Evolutionary conservation across 2,888 invertebrate species (phyloP).

Genomic region (Cabera pusaria): DNA sequence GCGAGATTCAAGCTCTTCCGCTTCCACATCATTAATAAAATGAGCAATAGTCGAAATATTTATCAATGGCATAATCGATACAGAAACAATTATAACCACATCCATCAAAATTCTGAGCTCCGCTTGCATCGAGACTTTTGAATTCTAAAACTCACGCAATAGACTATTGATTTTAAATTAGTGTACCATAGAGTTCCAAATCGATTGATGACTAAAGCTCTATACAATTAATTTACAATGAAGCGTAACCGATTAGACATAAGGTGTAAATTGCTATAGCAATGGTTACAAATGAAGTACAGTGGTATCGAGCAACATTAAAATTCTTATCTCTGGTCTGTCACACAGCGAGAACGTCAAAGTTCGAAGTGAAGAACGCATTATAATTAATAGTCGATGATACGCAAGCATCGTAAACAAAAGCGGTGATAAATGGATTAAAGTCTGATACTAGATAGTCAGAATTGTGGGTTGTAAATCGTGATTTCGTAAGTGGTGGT

Average conservation of each 20-base stretch:
- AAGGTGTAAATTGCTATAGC: slow-evolving; percentile 46
- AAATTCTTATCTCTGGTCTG: slow-evolving; percentile 82
- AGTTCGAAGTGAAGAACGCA: slow-evolving; percentile 81
- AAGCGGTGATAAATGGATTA: slow-evolving; percentile 83
- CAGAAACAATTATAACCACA: slow-evolving; percentile 83
- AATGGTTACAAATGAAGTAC: slow-evolving; percentile 46
- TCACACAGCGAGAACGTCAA: slow-evolving; percentile 82
- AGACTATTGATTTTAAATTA: slow-evolving; percentile 19
- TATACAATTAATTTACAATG: slow-evolving; percentile 21
- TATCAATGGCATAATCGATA: slow-evolving; percentile 84
- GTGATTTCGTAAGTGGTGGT: slow-evolving; percentile 73
- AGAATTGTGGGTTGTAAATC: slow-evolving; percentile 75
- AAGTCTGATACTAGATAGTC: slow-evolving; percentile 76
- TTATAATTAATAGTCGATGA: slow-evolving; percentile 83
- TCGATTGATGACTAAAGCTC: slow-evolving; percentile 28
- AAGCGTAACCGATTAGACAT: slow-evolving; percentile 30
- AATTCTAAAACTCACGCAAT: slow-evolving; percentile 36
- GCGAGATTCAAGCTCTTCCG: slow-evolving; percentile 74
- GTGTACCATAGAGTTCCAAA: slow-evolving; percentile 48
- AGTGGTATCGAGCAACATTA: slow-evolving; percentile 75
- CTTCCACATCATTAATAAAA: slow-evolving; percentile 82
- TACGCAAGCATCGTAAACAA: slow-evolving; percentile 82
- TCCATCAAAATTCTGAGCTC: slow-evolving; percentile 80
- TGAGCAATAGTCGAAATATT: slow-evolving; percentile 82
- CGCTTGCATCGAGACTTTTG: slow-evolving; percentile 50